These are phyloP conservation scores for Osmerus eperlanus DNA, from an alignment of 2,113 vertebrate species.

Conservation along the genomic window DNA sequence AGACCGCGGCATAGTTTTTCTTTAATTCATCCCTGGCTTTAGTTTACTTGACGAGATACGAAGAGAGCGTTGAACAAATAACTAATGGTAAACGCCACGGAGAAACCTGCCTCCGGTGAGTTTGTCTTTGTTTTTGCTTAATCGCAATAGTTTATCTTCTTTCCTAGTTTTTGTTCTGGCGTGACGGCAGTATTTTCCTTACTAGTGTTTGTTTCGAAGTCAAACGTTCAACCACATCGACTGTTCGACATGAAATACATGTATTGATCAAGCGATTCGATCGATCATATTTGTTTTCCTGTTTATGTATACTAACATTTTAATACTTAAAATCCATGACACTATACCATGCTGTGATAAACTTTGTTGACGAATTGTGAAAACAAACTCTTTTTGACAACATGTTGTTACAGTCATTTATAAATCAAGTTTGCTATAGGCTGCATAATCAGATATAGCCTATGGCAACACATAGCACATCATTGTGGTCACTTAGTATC, in stretches of 20 bases:
- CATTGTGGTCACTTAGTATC: too few relatives aligned
- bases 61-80: conserved; percentile 30
- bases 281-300: too few relatives aligned
- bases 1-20: conserved; percentile 26
- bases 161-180: not conserved
- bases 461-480: not conserved
- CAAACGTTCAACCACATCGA: too few relatives aligned
- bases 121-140: conserved; percentile 23
- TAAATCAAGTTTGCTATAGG: not conserved
- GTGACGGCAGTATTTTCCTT: not conserved
- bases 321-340: conserved; percentile 45
- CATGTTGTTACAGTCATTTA: not conserved
- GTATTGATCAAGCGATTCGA: too few relatives aligned
- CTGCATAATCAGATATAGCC: not conserved
- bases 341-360: conserved; percentile 56
- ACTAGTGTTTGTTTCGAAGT: not conserved
- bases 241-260: too few relatives aligned
- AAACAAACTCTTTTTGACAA: not conserved
- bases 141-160: not conserved
- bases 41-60: conserved; percentile 16
- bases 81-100: conserved; percentile 25
- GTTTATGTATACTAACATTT: not conserved
- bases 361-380: not conserved
- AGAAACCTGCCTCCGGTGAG: conserved; percentile 54
- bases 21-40: conserved; percentile 3